These are phyloP conservation scores for Capreolus pygargus DNA, from an alignment of 2,113 vertebrate genomes.

Conservation along the genomic window DNA sequence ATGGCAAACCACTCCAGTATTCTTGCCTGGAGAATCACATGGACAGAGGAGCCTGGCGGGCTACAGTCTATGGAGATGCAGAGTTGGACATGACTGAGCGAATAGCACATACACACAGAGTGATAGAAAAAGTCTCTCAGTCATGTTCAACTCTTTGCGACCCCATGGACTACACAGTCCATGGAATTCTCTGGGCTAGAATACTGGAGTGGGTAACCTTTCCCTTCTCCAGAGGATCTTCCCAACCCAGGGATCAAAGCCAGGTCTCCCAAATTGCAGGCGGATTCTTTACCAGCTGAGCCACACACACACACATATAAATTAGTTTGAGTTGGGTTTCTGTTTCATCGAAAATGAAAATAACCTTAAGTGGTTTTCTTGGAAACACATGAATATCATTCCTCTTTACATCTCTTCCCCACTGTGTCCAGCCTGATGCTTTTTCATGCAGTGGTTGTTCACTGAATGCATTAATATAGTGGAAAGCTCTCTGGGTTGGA, in stretches of 20 bases:
- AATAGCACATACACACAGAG: neutral
- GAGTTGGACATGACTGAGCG: neutral
- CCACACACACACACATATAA: neutral
- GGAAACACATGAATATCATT: neutral
- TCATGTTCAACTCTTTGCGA: neutral
- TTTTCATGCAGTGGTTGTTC: neutral
- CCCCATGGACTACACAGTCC: neutral
- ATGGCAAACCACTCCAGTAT: neutral
- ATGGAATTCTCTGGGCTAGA: neutral
- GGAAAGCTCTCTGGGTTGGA: neutral
- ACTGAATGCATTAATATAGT: neutral
- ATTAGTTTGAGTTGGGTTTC: neutral
- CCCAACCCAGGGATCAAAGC: neutral
- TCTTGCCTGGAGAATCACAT: neutral
- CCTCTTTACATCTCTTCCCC: neutral
- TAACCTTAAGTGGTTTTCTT: neutral
- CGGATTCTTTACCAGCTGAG: neutral
- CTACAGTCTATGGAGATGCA: neutral
- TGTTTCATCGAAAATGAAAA: neutral
- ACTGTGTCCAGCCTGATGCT: neutral
- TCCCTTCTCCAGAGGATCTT: neutral
- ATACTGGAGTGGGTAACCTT: neutral
- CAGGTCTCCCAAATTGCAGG: neutral
- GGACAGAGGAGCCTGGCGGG: neutral
- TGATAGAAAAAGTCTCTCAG: neutral